Evolutionary conservation across 2,888 invertebrate genomes (phyloP), one percentile per base, ranked within the genome.

Genomic region (Amaurobius ferox): DNA sequence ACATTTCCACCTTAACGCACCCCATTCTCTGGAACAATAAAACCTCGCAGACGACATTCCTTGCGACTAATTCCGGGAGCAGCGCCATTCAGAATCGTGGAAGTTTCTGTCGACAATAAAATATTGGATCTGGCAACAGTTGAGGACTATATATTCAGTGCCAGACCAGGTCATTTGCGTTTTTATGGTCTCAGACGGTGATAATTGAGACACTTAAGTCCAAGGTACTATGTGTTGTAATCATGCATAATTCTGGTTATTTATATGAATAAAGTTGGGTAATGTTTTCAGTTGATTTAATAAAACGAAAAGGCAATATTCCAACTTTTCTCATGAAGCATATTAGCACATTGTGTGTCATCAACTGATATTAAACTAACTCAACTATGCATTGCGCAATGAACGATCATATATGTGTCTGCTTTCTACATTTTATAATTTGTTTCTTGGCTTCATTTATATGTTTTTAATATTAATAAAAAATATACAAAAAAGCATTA

Each of bases 31-130:
- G 39, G 28, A 68, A 81, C 74, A 81, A 81, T 81, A 81, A 81
- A 81, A 81, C 81, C 73, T 74, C 81, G 62, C 30, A 44, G 62
- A 70, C 74, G 32, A 68, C 81, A 81, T 81, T 81, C 81, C 74
- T 74, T 40, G 16, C 71, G 32, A 62, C 81, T 81, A 81, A 81
- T 81, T 81, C 73, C 62, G 66, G 68, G 11, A 44, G 44, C 71
- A 61, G 28, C 44, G 68, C 68, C 74, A 39, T 74, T 68, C 70
- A 6, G 64, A 64, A 44, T 30, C 81, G 81, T 76, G 64, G 81
- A 81, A 81, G 68, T 76, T 74, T 40, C 74, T 32, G 44, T 40
- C 55, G 30, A 68, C 55, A 74, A 76, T 81, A 81, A 81, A 74
- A 74, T 74, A 67, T 55, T 61, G 55, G 23, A 23, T n/a, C 26